These are phyloP conservation scores for Hydropsyche betteni DNA, from an alignment of 2,888 invertebrate genomes.

Conservation along the genomic window DNA sequence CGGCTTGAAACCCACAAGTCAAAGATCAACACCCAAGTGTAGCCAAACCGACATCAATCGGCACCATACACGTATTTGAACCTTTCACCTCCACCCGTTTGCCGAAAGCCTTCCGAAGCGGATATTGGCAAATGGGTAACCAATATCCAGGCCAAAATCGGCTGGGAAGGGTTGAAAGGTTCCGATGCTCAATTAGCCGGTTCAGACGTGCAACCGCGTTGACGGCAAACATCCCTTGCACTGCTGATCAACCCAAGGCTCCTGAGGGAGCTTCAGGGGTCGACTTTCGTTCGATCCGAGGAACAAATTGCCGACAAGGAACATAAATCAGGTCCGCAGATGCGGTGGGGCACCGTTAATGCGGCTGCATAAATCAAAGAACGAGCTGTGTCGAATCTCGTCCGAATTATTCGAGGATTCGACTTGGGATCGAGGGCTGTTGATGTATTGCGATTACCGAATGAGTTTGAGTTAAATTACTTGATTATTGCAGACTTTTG, in stretches of 20 bases:
- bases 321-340: constrained; percentile 45
- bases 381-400: background rate
- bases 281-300: constrained; percentile 21
- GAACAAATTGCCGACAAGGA: constrained; percentile 50
- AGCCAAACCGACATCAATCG: too few relatives aligned
- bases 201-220: constrained; percentile 6
- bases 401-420: too few relatives aligned
- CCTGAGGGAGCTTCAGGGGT: background rate
- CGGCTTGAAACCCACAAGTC: too few relatives aligned
- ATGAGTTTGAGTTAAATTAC: too few relatives aligned
- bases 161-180: background rate
- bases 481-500: too few relatives aligned
- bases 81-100: too few relatives aligned
- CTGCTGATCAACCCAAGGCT: constrained; percentile 4
- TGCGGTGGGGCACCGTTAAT: constrained; percentile 44
- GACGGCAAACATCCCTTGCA: background rate
- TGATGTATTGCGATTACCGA: background rate
- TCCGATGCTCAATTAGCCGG: constrained; percentile 27
- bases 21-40: too few relatives aligned
- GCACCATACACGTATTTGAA: too few relatives aligned
- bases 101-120: too few relatives aligned
- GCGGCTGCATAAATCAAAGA: constrained; percentile 49
- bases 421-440: background rate
- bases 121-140: too few relatives aligned
- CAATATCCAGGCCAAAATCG: too few relatives aligned